phyloP scores from a whole-genome alignment of 1,140 invertebrate species.

The Bombus vancouverensis region DNA sequence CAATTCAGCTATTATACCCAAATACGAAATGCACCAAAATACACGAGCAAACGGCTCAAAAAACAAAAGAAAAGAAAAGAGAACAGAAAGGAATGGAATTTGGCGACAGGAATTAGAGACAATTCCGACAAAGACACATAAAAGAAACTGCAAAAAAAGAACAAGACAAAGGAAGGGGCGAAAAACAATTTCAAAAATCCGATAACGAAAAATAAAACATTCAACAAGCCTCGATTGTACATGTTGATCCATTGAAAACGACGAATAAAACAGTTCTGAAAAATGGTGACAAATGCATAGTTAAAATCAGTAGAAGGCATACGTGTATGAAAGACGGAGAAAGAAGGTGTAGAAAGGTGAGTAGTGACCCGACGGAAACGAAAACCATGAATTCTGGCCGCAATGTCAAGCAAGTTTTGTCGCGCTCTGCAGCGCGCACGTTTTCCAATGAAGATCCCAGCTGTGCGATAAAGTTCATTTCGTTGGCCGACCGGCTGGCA shows the following conservation, averaged over 20 bases:
- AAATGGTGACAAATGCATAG: conserved; percentile 12
- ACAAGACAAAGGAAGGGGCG: background rate
- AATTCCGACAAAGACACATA: background rate
- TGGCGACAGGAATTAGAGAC: background rate
- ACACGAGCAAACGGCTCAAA: too few relatives aligned
- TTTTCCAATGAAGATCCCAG: conserved; percentile 69
- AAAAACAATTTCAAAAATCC: background rate
- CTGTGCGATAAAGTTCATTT: conserved; percentile 69
- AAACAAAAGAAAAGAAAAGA: background rate
- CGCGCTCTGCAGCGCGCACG: conserved; percentile 33
- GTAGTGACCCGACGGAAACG: conserved; percentile 29
- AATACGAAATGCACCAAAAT: background rate
- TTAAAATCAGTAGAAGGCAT: background rate
- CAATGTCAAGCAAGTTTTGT: conserved; percentile 47
- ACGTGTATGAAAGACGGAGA: background rate
- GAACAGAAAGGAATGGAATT: background rate
- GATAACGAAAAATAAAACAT: background rate
- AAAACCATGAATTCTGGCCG: conserved; percentile 35
- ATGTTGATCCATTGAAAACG: background rate
- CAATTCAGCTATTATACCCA: background rate
- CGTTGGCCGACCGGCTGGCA: conserved; percentile 49
- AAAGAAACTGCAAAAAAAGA: fast-evolving
- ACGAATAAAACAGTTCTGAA: background rate
- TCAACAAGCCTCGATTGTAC: background rate
- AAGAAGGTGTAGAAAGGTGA: background rate